phyloP scores from a whole-genome alignment of 1,140 invertebrate genomes.

The Drosophila bocqueti region DNA sequence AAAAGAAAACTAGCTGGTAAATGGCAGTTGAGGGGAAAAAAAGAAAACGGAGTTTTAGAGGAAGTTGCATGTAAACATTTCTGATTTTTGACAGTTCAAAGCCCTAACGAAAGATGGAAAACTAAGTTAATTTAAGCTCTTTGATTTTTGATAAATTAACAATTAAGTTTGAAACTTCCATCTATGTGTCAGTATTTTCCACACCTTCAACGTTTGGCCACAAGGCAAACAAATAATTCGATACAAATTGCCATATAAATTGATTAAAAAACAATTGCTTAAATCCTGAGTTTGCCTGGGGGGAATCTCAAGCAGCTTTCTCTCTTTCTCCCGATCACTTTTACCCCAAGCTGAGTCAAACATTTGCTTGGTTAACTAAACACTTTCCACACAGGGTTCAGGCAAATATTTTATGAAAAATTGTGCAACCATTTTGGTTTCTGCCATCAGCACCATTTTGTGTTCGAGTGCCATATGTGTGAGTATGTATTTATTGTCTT shows the following conservation, averaged over 20 bases:
- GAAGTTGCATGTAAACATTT: conserved; percentile 16
- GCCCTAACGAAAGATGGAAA: neutral
- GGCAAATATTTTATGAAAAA: conserved; percentile 10
- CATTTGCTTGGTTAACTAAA: conserved; percentile 7
- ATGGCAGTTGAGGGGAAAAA: neutral
- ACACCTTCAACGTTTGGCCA: neutral
- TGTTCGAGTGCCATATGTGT: neutral
- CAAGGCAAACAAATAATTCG: conserved; percentile 1
- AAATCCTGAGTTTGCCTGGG: neutral
- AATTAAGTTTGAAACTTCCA: too few species aligned
- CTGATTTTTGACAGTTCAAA: conserved; percentile 14
- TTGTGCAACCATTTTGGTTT: conserved; percentile 3
- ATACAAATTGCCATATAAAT: conserved; percentile 15
- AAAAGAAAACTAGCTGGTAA: neutral
- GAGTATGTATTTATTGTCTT: neutral
- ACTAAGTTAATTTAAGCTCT: neutral
- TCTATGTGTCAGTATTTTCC: neutral
- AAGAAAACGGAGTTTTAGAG: neutral
- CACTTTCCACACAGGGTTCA: neutral
- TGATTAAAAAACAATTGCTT: conserved; percentile 25
- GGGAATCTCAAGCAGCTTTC: neutral
- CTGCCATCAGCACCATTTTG: neutral
- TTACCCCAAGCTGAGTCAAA: conserved; percentile 6
- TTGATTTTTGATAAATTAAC: conserved; percentile 1
- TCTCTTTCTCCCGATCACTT: neutral